Base-by-base conservation (phyloP, 2,797 vertebrate genomes). In the Takifugu rubripes region DNA sequence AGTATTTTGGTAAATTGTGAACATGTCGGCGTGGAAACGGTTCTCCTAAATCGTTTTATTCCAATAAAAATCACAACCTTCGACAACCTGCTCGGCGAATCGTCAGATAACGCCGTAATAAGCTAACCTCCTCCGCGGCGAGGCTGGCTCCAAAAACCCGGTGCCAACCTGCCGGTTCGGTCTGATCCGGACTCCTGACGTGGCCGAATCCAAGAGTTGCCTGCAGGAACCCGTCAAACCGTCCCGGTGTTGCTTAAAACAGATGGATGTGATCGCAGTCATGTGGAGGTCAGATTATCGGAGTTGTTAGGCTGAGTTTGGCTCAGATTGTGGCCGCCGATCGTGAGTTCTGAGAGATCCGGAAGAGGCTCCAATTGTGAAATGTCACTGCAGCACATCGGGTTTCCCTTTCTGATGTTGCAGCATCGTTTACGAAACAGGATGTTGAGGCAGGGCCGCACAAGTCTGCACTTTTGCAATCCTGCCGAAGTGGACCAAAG, bases 351-450 rank as follows among this genome's bases (percentile, higher is more conserved):
- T 5, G 36, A 40, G 36, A 14, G 44, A 21, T 46, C 44, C 72
- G 72, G 79, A 73, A 70, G 61, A 70, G 61, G 40, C 57, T 58
- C 74, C 69, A 21, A 31, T 56, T 74, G 72, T 74, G 62, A 74
- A 56, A 42, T 40, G 8, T 66, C 66, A 58, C 69, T 74, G 63
- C 57, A 56, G 70, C 66, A 66, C 73, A 55, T 50, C 52, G 56
- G 63, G 66, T 44, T 83, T 77, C 61, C 71, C 62, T 63, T 31
- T 44, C 67, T 74, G 71, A 63, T 65, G 77, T 74, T 84, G 78
- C 85, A 78, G 79, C 83, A 80, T 83, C 79, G 36, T 73, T 87
- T 86, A 74, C 67, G 71, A 86, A 87, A 89, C 84, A 85, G 84
- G 82, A 89, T 87, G 83, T 87, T 63, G 82, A 74, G 59, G 74